A percentile compares a stretch with the other conserved stretches of the same genome.
phyloP scores from a whole-genome alignment of 2,113 vertebrate species.

The Gobiocypris rarus region DNA sequence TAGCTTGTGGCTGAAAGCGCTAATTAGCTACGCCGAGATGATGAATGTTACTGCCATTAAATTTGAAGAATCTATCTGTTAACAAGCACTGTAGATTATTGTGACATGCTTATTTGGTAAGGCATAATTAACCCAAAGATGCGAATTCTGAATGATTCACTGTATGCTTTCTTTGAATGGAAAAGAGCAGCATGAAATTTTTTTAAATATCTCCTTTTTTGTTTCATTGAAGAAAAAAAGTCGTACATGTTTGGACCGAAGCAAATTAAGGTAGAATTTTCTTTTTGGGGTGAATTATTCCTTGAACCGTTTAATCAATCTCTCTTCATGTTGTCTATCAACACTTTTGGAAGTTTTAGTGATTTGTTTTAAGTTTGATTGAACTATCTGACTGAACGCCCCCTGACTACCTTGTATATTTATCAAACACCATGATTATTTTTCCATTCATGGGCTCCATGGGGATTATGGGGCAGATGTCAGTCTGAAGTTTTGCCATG shows the following conservation, averaged over 20 bases:
- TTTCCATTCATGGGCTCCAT: not conserved
- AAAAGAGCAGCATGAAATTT: not conserved
- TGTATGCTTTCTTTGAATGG: not conserved
- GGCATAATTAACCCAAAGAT: conserved; percentile 1
- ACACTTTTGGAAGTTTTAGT: not conserved
- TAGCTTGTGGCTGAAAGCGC: not conserved
- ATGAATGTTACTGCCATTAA: not conserved
- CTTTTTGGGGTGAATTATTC: not conserved
- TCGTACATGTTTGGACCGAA: not conserved
- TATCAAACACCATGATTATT: not conserved
- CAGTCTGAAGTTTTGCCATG: not conserved
- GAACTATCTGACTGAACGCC: not conserved
- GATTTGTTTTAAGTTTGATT: not conserved
- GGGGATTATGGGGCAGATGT: not conserved
- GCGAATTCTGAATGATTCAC: not conserved
- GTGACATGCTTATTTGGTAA: not conserved
- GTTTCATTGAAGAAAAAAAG: not conserved
- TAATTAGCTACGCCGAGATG: not conserved
- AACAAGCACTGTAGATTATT: not conserved
- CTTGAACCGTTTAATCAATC: not conserved
- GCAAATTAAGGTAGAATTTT: not conserved
- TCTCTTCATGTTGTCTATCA: conserved; percentile 3
- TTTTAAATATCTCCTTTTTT: not conserved
- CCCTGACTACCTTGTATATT: not conserved
- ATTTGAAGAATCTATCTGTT: not conserved